Percentiles rank a stretch among this genome's conserved stretches.
Conservation (phyloP, 1,140 invertebrate genomes). For the Heliconius hermathena region DNA sequence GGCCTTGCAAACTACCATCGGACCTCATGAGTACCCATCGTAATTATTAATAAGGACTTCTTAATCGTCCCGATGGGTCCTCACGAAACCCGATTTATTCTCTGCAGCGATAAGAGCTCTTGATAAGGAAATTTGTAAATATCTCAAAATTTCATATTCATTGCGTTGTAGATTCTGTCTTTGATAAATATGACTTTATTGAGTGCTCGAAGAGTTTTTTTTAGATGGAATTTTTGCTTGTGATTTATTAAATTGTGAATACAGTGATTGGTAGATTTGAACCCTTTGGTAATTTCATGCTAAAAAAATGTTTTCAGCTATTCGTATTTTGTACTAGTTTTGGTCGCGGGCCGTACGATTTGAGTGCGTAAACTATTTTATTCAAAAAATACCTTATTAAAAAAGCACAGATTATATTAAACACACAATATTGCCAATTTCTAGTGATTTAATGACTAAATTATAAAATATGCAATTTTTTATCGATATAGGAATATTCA, state of each 20-base stretch:
- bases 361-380: not conserved
- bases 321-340: not conserved
- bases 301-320: not conserved
- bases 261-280: not conserved
- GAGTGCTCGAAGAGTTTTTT: too few species aligned
- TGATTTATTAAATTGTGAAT: not conserved
- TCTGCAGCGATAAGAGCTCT: too few species aligned
- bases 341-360: not conserved
- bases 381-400: not conserved
- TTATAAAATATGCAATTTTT: not conserved
- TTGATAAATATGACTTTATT: too few species aligned
- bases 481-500: too few species aligned
- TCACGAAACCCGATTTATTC: too few species aligned
- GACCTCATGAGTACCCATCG: too few species aligned
- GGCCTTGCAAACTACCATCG: too few species aligned
- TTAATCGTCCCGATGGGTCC: too few species aligned
- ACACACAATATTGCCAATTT: not conserved
- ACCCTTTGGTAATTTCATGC: not conserved
- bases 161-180: too few species aligned
- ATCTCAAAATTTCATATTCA: too few species aligned
- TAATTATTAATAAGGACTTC: too few species aligned
- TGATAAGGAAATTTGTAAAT: too few species aligned
- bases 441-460: not conserved
- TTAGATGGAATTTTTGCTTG: not conserved
- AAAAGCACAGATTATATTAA: constrained; percentile 7